Base-by-base conservation (phyloP, 2,797 vertebrate genomes). In the Buphagus erythrorhynchus region DNA sequence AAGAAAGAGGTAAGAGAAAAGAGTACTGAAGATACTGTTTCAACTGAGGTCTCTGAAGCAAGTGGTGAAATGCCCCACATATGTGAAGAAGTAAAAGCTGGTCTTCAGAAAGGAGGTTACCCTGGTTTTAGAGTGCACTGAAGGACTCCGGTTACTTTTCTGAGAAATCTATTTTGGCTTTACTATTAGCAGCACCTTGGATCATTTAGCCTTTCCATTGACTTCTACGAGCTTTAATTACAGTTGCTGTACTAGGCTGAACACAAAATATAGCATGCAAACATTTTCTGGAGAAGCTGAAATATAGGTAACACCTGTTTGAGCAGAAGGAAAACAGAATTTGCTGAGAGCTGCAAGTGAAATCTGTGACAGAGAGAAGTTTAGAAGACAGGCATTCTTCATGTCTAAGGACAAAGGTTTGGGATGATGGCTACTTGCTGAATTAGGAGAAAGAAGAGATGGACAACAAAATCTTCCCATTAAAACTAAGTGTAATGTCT, bases 81-180 rank as follows among this genome's bases (percentile, higher is more conserved):
- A 83, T 43, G 31, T 31, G 28, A 72, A 66, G 72, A 78, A 55
- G 19, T 35, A 75, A 86, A 90, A 80, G 36, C 28, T 48, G 28
- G 14, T 46, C 33, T 72, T 83, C 49, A 72, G 69, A 84, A 94
- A 88, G 38, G 55, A 91, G 59, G 46, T 81, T 59, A 68, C 18
- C 8, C 16, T 52, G 45, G 25, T 42, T 71, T 87, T 67, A 49
- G 29, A 77, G 28, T 20, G 58, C n/a, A 31, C 61, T 49, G n/a
- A 77, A 93, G 46, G 55, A 55, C 31, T 91, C 22, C 0, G 4
- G 42, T 94, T 91, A 72, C 66, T 78, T 86, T 73, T 94, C 76
- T 25, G n/a, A 90, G 69, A 85, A 90, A 38, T n/a, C 38, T 77
- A 42, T 86, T 93, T 93, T 90, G 43, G 42, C 31, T 86, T 93